Base-by-base conservation (phyloP, 2,113 vertebrate species). In the Cololabis saira region DNA sequence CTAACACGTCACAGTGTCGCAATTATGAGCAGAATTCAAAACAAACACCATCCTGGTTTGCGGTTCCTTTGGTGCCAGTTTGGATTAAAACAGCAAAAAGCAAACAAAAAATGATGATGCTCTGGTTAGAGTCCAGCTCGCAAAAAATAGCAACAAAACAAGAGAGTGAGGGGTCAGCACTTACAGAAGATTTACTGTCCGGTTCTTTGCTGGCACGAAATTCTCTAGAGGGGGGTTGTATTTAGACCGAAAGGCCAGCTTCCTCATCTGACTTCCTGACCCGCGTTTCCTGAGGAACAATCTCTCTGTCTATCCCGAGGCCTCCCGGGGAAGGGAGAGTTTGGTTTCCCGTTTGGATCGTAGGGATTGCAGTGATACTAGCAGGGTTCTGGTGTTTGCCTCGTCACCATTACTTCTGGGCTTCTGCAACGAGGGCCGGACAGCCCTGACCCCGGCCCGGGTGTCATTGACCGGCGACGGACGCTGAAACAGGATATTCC, bases 401-500 rank as follows among this genome's bases (percentile, higher is more conserved):
- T n/a, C n/a, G 24, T 27, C 24, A 27, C 5, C 3, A 5, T 27
- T 16, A 27, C 56, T 13, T 6, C 13, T 22, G 43, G 8, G 21
- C 43, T 56, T 51, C 67, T 63, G 67, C 55, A 15, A 69, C 44
- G 15, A 67, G 75, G 70, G 61, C 65, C 21, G 59, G 72, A 74
- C 67, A 78, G 85, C 80, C 78, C 76, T 86, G 87, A 91, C 86
- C 88, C 73, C 17, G 40, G 81, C 72, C 89, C 91, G 87, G 91
- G 90, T 90, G 90, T 90, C 74, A 76, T 64, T 37, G 84, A 87
- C 84, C 90, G 76, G 61, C 17, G 74, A 76, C 48, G 78, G 85
- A 71, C 76, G 50, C 77, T 91, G 93, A 93, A 93, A 93, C 60
- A 17, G 80, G 90, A 94, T 92, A 86, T 87, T 85, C 73, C 71